Evolutionary conservation across 2,113 vertebrate genomes (phyloP), one percentile per base, ranked within the genome.

Genomic region (Scopus umbretta): DNA sequence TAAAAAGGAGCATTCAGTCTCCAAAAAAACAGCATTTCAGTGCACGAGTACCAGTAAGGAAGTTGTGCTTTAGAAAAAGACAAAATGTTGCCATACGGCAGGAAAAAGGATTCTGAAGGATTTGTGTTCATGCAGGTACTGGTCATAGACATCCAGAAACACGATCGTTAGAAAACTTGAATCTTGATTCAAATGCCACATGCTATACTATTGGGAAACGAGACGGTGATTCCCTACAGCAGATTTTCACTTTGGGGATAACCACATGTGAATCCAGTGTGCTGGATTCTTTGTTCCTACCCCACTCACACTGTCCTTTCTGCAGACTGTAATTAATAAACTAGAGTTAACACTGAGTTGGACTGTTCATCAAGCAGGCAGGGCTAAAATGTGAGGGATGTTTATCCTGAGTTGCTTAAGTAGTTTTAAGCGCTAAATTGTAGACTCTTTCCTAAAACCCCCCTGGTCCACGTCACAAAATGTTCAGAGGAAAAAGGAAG

Each of bases 261-360:
- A 29, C 5, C 27, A 63, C 5, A 12, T 32, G 13, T 79, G 30
- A 65, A 67, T 62, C 10, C 5, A 63, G 2, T 40, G 3, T 26
- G 2, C 16, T 79, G 14, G 17, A 67, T 80, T 65, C 26, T 72
- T 71, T 82, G 7, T 56, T 80, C 18, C n/a, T 47, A 11, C 40
- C 0, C 1, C 5, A 26, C 50, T 83, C 11, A 71, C 9, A 8
- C 1, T 23, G 8, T 30, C 3, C 3, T 36, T 53, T 68, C 26
- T 61, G 7, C 49, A 83, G 22, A 7, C 5, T 45, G 5, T 62
- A 78, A 23, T 43, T 61, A 38, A 29, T n/a, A 66, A 87, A 30
- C 12, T 40, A 58, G 7, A 47, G 18, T 34, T 82, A 75, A 42
- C 16, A 18, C 6, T 21, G 15, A 38, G 19, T 40, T 78, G 19